Base-by-base conservation (phyloP, 2,797 vertebrate species). In the Rhinogobio ventralis region DNA sequence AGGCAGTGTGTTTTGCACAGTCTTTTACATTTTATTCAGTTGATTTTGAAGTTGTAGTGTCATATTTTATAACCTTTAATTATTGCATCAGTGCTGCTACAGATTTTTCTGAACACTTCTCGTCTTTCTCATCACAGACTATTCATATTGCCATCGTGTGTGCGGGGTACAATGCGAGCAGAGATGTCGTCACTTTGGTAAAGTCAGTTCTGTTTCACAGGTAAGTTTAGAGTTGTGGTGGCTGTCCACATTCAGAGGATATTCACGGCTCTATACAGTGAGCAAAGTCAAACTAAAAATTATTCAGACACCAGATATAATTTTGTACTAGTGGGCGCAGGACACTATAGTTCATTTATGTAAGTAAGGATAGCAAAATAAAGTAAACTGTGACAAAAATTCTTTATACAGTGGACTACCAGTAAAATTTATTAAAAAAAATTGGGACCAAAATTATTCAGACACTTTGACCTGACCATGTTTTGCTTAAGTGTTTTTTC, bases 91-190 rank as follows among this genome's bases (percentile, higher is more conserved):
- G 28, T 64, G 11, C 15, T 75, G 68, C 25, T 45, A 64, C 15
- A 81, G n/a, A 81, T 64, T 64, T 19, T 55, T 66, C 46, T 64
- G 51, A 6, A n/a, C 82, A 60, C 76, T 84, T 42, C 75, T 85
- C 2, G 88, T 90, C 17, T 85, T 74, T 49, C 28, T 80, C 11
- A 64, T 87, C 79, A 42, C 91, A 99, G 98, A 99, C 97, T 0
- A 99, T 99, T 93, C 98, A 99, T 0, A 97, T 99, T 71, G 98
- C 98, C 87, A 99, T 99, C 49, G 98, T 99, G 20, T 99, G 98
- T 79, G 98, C 98, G 1, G 97, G 98, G 6, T 99, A 99, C 92
- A 99, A 99, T 0, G 98, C 98, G 87, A 99, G 98, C 90, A 95
- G 98, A 67, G 98, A 99, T 17, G 98, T 99, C 82, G 98, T 99